Conservation (phyloP, 2,888 invertebrate species). For the Cybosia mesomella region DNA sequence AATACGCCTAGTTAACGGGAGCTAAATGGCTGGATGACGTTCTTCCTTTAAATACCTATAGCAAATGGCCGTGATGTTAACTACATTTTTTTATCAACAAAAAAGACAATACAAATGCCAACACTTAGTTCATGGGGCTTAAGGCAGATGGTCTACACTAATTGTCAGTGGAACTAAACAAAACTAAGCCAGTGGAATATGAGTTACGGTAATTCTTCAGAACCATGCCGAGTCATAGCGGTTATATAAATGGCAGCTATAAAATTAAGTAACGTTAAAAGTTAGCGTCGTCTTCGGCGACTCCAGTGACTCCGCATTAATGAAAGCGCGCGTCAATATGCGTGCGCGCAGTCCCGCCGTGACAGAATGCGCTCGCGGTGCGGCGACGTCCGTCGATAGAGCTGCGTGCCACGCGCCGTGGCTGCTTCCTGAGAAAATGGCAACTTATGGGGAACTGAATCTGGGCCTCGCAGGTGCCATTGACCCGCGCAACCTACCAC, state of each 20-base stretch:
- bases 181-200: constrained; percentile 53
- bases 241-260: constrained; percentile 62
- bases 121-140: constrained; percentile 54
- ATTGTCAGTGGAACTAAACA: constrained; percentile 23
- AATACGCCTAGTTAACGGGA: constrained; percentile 82
- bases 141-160: constrained; percentile 29
- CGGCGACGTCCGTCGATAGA: constrained; percentile 45
- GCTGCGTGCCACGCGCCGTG: constrained; percentile 60
- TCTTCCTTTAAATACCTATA: constrained; percentile 66
- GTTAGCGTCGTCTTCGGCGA: constrained; percentile 65
- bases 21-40: constrained; percentile 79
- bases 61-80: constrained; percentile 69
- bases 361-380: constrained; percentile 78
- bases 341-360: constrained; percentile 78
- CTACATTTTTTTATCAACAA: constrained; percentile 65
- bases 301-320: constrained; percentile 78
- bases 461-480: constrained; percentile 81
- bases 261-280: constrained; percentile 69
- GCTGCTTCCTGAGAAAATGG: constrained; percentile 84
- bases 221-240: constrained; percentile 60
- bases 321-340: constrained; percentile 80
- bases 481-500: constrained; percentile 78
- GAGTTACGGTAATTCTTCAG: constrained; percentile 55
- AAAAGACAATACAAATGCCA: constrained; percentile 68
- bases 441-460: constrained; percentile 85